These are phyloP conservation scores for Trissoscelio sp. DNA, from an alignment of 2,888 invertebrate genomes.

Conservation along the genomic window DNA sequence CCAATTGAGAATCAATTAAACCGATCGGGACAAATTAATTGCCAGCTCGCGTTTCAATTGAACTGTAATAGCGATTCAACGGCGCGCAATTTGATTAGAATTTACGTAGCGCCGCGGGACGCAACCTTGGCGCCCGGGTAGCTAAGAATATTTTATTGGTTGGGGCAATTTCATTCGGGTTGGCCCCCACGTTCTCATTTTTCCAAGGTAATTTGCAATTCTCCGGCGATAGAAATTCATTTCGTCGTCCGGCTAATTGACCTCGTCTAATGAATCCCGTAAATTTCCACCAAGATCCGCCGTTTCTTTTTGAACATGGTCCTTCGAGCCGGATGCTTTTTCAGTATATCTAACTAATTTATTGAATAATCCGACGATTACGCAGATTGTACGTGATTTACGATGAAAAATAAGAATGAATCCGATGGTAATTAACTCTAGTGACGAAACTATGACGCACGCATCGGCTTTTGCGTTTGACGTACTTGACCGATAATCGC, in stretches of 20 bases:
- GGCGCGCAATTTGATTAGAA: constrained; percentile 27
- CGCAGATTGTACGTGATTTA: no score
- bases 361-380: no score
- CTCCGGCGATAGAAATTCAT: constrained; percentile 2
- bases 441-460: constrained; percentile 63
- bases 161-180: constrained; percentile 11
- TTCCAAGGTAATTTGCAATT: constrained; percentile 9
- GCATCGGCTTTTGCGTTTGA: constrained; percentile 23
- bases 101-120: constrained; percentile 22
- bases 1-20: constrained; percentile 14
- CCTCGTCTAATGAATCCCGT: not conserved
- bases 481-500: constrained; percentile 60
- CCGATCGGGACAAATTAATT: constrained; percentile 8
- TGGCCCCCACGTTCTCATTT: not conserved
- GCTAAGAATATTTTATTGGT: constrained; percentile 20
- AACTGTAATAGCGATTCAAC: not conserved
- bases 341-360: no score
- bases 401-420: constrained; percentile 35
- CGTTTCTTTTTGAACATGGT: no score
- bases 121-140: constrained; percentile 28
- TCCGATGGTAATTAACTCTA: constrained; percentile 36
- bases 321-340: not conserved
- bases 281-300: not conserved
- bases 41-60: constrained; percentile 2
- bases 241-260: not conserved